These are phyloP conservation scores for Protodeltote pygarga DNA, from an alignment of 2,888 invertebrate species.

Conservation along the genomic window DNA sequence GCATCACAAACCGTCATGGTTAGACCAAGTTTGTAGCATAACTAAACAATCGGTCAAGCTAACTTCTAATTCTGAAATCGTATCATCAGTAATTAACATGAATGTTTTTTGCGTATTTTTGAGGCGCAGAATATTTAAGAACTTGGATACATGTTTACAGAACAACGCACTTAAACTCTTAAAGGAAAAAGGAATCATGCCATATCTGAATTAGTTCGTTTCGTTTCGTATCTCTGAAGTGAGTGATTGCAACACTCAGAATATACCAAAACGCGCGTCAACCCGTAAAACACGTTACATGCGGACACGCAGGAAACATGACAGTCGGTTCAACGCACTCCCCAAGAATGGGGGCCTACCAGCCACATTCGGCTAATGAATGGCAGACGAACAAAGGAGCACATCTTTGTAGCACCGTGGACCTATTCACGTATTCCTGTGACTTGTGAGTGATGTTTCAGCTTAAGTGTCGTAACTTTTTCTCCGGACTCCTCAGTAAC, in stretches of 20 bases:
- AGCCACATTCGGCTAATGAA: constrained; percentile 83
- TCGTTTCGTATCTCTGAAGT: constrained; percentile 31
- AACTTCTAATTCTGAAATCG: constrained; percentile 13
- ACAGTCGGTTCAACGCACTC: constrained; percentile 80
- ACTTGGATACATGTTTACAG: constrained; percentile 2
- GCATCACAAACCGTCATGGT: constrained; percentile 19
- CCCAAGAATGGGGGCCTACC: constrained; percentile 75
- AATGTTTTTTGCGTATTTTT: no score
- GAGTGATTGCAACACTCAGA: constrained; percentile 61
- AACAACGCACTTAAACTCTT: constrained; percentile 5
- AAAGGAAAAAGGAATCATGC: constrained; percentile 9
- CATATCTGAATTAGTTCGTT: constrained; percentile 24
- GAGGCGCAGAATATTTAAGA: no score
- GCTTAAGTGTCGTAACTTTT: constrained; percentile 51
- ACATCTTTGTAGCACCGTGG: constrained; percentile 63
- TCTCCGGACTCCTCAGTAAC: constrained; percentile 19
- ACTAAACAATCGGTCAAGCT: constrained; percentile 27
- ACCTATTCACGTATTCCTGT: constrained; percentile 65
- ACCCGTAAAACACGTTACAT: constrained; percentile 79
- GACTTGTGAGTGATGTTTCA: constrained; percentile 53
- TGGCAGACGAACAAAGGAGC: constrained; percentile 79
- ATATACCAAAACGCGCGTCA: constrained; percentile 64
- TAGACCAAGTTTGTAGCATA: constrained; percentile 11
- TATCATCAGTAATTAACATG: not conserved
- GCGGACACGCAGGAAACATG: constrained; percentile 70